Evolutionary conservation across 2,797 vertebrate species (phyloP), one percentile per base, ranked within the genome.

Genomic region (Labeo calbasu): DNA sequence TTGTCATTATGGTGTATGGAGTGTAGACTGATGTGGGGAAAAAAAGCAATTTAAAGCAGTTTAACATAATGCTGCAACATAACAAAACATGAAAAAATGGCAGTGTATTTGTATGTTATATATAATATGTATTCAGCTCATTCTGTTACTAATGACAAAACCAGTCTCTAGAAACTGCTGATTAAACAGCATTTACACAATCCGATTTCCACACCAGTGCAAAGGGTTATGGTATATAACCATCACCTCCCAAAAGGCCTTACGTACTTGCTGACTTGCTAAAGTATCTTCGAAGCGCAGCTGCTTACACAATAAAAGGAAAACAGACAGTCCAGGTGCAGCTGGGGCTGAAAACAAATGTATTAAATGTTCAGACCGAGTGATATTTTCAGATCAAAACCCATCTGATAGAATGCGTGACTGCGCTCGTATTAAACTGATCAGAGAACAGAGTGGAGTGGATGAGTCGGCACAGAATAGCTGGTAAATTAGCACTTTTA

Each of bases 221-320:
- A 46, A 21, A n/a, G 14, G 25, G 28, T 40, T 46, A 73, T 36
- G 23, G 71, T 28, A 68, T 75, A 65, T 23, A 68, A 79, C 43
- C 48, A 78, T 36, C 77, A 69, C 11, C 78, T 83, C n/a, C 63
- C 63, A 46, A 55, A 76, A 76, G 11, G 50, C 48, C n/a, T 68
- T 46, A 55, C 5, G 4, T 57, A 51, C 11, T 82, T 69, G 73
- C 82, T 69, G 73, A 83, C 72, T 83, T 77, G 36, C 61, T 55
- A 46, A 69, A 69, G 13, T 69, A 68, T 77, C 17, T 83, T 36
- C 32, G 32, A 57, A 57, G 51, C 36, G 11, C 73, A 77, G 73
- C 63, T 69, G 59, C n/a, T 76, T 28, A 46, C 43, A 53, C 10
- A 53, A 66, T 23, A 50, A 76, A 46, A 69, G 19, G 13, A 53